Conservation (phyloP, 2,113 vertebrate species). For the Tragelaphus imberbis region DNA sequence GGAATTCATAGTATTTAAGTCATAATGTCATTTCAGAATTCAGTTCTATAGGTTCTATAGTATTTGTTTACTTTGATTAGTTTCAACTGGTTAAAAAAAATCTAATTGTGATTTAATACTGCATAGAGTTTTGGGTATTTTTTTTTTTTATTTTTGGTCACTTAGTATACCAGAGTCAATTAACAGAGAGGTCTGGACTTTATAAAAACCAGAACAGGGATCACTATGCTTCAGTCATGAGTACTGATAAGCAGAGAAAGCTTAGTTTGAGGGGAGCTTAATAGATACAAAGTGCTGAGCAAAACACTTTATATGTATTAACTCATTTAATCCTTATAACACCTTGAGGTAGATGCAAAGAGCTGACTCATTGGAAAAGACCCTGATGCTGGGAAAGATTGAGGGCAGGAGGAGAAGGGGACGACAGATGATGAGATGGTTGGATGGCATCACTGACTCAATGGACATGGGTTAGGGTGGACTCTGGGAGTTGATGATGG, state of each 20-base stretch:
- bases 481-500: too few relatives aligned
- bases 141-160: constrained; percentile 72
- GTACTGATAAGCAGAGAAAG: neutral
- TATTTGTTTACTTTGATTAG: constrained; percentile 70
- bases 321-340: neutral
- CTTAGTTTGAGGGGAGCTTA: neutral
- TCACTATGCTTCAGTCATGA: neutral
- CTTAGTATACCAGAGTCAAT: neutral
- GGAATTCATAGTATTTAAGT: constrained; percentile 65
- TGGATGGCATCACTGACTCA: too few relatives aligned
- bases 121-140: constrained; percentile 53
- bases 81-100: constrained; percentile 52
- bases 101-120: constrained; percentile 69
- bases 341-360: neutral
- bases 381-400: too few relatives aligned
- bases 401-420: too few relatives aligned
- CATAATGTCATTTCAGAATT: constrained; percentile 65
- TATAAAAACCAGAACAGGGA: neutral
- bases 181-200: neutral
- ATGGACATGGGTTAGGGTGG: too few relatives aligned
- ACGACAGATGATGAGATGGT: too few relatives aligned
- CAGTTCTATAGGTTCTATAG: constrained; percentile 33
- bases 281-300: neutral
- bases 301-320: neutral
- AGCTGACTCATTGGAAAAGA: too few relatives aligned